Percentiles rank a stretch among this genome's conserved stretches.
Conservation (phyloP, 2,888 invertebrate genomes). For the Axea sp. region DNA sequence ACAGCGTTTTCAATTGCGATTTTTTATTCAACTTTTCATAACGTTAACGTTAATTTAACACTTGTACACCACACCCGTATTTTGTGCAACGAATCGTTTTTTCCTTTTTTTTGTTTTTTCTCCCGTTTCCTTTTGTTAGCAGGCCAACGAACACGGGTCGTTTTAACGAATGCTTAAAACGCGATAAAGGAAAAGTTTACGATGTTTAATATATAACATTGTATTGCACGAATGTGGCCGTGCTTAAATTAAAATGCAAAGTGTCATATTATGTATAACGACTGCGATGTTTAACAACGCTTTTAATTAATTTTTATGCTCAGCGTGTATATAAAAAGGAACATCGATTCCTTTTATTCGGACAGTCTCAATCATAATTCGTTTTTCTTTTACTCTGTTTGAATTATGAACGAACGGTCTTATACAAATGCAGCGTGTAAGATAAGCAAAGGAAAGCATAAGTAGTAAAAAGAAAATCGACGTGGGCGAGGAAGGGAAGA, state of each 20-base stretch:
- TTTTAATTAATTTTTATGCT: slow-evolving; percentile 35
- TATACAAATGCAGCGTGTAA: slow-evolving; percentile 1
- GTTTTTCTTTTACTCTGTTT: too few relatives aligned
- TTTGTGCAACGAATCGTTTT: slow-evolving; percentile 13
- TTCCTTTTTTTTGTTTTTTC: too few relatives aligned
- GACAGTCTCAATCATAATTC: slow-evolving; percentile 8
- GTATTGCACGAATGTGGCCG: slow-evolving; percentile 1
- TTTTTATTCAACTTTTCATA: not conserved
- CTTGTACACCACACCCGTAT: slow-evolving; percentile 6
- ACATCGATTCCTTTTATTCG: slow-evolving; percentile 8
- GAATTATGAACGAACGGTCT: slow-evolving; percentile 14
- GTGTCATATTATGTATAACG: slow-evolving; percentile 26
- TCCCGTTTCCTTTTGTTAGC: slow-evolving; percentile 20
- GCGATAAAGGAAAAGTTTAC: slow-evolving; percentile 29
- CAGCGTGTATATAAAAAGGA: not conserved
- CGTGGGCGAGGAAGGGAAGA: too few relatives aligned
- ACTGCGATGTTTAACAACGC: slow-evolving; percentile 7
- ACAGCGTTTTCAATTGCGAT: too few relatives aligned
- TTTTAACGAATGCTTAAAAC: slow-evolving; percentile 40
- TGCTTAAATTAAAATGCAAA: slow-evolving; percentile 26
- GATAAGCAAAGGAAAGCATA: too few relatives aligned
- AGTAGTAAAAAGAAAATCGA: too few relatives aligned
- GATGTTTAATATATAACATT: slow-evolving; percentile 26
- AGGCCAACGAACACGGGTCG: too few relatives aligned
- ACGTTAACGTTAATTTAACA: slow-evolving; percentile 16